A percentile compares a stretch with the other conserved stretches of the same genome.
Conservation (phyloP, 2,113 vertebrate genomes). For the Xyliphius kryptos region DNA sequence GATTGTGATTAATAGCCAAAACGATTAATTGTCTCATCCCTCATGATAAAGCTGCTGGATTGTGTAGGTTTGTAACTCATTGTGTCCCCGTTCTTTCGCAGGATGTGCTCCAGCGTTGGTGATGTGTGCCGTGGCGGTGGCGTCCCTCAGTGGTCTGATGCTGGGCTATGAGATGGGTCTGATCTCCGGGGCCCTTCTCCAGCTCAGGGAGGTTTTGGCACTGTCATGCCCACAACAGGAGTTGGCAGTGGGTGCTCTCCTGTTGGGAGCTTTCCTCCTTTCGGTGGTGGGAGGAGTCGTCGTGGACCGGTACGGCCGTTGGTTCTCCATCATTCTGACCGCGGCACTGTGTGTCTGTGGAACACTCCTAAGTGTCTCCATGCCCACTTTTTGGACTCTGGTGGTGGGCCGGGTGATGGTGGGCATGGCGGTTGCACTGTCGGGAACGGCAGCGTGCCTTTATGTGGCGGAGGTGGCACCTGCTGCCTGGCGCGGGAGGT, state of each 20-base stretch:
- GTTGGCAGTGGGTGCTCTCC: conserved; percentile 79
- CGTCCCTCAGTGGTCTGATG: conserved; percentile 85
- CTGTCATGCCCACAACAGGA: conserved; percentile 86
- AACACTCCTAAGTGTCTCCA: conserved; percentile 67
- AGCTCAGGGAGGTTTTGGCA: conserved; percentile 71
- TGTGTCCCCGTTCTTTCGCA: conserved; percentile 51
- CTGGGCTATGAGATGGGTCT: conserved; percentile 88
- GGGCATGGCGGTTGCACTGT: conserved; percentile 84
- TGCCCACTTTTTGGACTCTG: conserved; percentile 67
- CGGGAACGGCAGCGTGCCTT: conserved; percentile 82
- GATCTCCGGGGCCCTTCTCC: conserved; percentile 88
- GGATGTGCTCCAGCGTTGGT: conserved; percentile 75
- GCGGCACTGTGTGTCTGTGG: conserved; percentile 74
- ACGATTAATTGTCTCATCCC: too few species aligned
- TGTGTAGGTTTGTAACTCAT: too few species aligned
- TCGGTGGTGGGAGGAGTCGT: conserved; percentile 79
- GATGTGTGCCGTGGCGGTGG: conserved; percentile 66
- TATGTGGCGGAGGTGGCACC: conserved; percentile 92
- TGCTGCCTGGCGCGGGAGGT: conserved; percentile 77
- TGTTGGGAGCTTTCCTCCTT: conserved; percentile 81
- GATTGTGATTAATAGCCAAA: too few species aligned
- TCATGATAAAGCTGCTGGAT: too few species aligned
- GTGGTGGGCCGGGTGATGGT: conserved; percentile 75
- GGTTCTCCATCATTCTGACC: conserved; percentile 76
- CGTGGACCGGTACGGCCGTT: conserved; percentile 84